Evolutionary conservation across 2,113 vertebrate species (phyloP).

Genomic region (Cottus gobio): DNA sequence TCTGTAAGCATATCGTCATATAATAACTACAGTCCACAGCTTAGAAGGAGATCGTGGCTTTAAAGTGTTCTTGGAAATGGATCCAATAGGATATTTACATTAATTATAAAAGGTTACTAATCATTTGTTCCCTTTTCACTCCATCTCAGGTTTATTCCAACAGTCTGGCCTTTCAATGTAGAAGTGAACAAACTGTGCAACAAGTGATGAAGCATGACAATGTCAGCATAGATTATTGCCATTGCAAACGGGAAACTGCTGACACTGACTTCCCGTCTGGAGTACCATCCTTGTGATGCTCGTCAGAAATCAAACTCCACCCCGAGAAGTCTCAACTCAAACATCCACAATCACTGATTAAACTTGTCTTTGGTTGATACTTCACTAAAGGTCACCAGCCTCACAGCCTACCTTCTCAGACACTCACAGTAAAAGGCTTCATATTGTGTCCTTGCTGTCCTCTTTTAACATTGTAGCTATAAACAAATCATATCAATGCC

Average conservation of each 20-base stretch:
- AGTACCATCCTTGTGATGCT: conserved; percentile 17
- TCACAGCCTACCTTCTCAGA: background rate
- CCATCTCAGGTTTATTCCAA: background rate
- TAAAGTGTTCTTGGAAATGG: conserved; percentile 1
- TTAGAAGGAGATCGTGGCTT: conserved; percentile 17
- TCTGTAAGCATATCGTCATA: background rate
- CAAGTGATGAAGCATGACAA: conserved; percentile 3
- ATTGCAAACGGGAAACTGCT: conserved; percentile 30
- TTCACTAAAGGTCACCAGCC: background rate
- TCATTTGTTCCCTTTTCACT: background rate
- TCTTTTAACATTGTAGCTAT: background rate
- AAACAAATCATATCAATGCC: background rate
- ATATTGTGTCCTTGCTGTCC: background rate
- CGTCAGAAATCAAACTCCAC: conserved; percentile 1
- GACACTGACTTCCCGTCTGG: conserved; percentile 52
- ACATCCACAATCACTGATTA: background rate
- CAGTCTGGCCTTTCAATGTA: background rate
- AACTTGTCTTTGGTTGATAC: background rate
- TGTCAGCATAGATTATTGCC: conserved; percentile 4
- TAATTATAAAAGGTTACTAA: background rate
- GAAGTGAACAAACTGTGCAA: conserved; percentile 2
- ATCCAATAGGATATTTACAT: background rate
- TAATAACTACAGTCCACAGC: background rate
- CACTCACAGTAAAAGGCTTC: background rate
- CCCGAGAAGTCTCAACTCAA: background rate